Evolutionary conservation across 2,888 invertebrate species (phyloP).

Genomic region (Allacma fusca): DNA sequence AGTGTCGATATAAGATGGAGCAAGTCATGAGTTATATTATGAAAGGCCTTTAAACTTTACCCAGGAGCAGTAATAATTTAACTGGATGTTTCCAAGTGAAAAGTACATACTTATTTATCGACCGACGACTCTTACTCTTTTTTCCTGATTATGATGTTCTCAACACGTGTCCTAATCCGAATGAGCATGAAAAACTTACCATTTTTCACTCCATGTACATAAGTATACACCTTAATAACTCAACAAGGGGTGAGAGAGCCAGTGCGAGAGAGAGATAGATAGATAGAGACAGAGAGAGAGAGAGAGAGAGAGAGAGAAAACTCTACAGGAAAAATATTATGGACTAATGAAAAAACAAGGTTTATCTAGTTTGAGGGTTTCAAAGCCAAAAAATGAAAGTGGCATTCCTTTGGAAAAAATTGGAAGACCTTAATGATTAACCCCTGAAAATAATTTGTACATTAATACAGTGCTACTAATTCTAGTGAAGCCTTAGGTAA

Average conservation of each 20-base stretch:
- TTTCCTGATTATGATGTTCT: constrained; percentile 45
- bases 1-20: constrained; percentile 5
- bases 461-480: constrained; percentile 35
- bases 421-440: constrained; percentile 39
- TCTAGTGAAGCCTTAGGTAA: constrained; percentile 38
- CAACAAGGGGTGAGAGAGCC: too few relatives aligned
- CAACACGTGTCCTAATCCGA: constrained; percentile 42
- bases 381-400: constrained; percentile 25
- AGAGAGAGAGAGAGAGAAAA: constrained; percentile 2
- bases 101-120: constrained; percentile 37
- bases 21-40: background rate
- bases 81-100: constrained; percentile 6
- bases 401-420: constrained; percentile 36
- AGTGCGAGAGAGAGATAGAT: background rate
- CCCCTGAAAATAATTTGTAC: constrained; percentile 38
- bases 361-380: constrained; percentile 32
- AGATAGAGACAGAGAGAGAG: background rate
- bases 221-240: constrained; percentile 13
- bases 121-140: constrained; percentile 43
- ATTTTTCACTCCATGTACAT: constrained; percentile 23
- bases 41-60: constrained; percentile 40
- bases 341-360: constrained; percentile 1
- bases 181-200: constrained; percentile 19
- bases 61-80: constrained; percentile 44
- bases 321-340: background rate